Conservation (phyloP, 2,113 vertebrate species). For the Sarotherodon lohbergeri region DNA sequence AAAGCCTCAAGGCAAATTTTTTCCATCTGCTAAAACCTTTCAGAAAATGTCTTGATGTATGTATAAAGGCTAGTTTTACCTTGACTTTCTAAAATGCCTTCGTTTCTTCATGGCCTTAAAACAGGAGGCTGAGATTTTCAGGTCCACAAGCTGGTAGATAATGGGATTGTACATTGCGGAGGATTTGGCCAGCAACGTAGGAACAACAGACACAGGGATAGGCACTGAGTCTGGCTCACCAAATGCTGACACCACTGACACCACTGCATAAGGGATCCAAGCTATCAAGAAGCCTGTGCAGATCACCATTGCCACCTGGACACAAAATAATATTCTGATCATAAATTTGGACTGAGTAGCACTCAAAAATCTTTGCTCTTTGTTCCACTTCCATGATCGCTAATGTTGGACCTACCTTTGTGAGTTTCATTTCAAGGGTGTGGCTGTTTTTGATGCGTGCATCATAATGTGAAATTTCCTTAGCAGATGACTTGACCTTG, state of each 20-base stretch:
- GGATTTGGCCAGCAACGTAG: constrained; percentile 90
- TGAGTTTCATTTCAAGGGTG: constrained; percentile 89
- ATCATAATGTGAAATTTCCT: constrained; percentile 86
- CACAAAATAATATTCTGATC: background rate
- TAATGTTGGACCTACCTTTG: constrained; percentile 77
- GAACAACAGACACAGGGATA: constrained; percentile 85
- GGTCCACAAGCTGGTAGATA: constrained; percentile 89
- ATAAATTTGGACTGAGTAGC: background rate
- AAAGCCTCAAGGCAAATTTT: background rate
- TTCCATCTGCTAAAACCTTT: background rate
- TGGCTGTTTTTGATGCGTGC: constrained; percentile 82
- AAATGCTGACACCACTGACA: constrained; percentile 90
- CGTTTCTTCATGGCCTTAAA: constrained; percentile 66
- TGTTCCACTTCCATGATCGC: background rate
- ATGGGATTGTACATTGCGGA: constrained; percentile 96
- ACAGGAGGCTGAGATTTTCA: constrained; percentile 67
- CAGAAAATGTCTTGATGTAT: background rate
- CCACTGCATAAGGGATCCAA: constrained; percentile 93
- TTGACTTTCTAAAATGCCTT: constrained; percentile 72
- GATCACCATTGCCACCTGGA: constrained; percentile 93
- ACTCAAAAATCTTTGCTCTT: background rate
- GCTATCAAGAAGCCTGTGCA: constrained; percentile 92
- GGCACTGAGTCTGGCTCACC: constrained; percentile 83
- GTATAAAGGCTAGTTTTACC: constrained; percentile 63
- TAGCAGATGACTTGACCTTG: constrained; percentile 89